These are phyloP conservation scores for Hemiprocne comata DNA, from an alignment of 2,113 vertebrate species.

Conservation along the genomic window DNA sequence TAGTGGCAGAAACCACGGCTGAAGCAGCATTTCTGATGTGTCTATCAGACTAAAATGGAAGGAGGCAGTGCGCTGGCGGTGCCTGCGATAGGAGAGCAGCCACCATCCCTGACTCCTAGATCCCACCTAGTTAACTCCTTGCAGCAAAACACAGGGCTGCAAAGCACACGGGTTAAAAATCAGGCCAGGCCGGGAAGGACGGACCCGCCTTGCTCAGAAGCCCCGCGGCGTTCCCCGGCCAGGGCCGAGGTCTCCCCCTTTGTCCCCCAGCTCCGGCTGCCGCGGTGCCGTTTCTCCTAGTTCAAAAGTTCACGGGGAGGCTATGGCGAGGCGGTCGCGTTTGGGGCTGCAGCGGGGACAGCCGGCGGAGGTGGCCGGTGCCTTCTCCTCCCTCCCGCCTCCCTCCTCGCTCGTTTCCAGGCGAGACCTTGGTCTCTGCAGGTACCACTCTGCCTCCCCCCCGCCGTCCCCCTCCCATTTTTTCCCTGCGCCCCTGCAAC, in stretches of 20 bases:
- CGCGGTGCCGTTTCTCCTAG: not conserved
- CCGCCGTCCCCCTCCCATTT: not conserved
- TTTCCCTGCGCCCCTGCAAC: not conserved
- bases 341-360: not conserved
- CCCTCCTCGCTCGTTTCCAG: not conserved
- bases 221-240: not conserved
- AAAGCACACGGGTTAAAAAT: not conserved
- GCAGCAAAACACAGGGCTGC: not conserved
- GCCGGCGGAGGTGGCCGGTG: not conserved
- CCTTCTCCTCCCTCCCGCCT: not conserved
- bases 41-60: slow-evolving; percentile 27
- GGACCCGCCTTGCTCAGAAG: not conserved
- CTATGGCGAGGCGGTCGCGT: not conserved
- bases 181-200: not conserved
- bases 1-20: not conserved
- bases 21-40: not conserved
- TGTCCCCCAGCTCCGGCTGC: not conserved
- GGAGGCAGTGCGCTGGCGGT: not conserved
- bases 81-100: slow-evolving; percentile 28
- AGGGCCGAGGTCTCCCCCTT: not conserved
- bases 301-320: slow-evolving; percentile 13
- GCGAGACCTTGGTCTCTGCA: not conserved
- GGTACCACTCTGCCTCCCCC: not conserved
- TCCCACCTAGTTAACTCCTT: slow-evolving; percentile 59
- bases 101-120: slow-evolving; percentile 9